Evolutionary conservation across 2,888 invertebrate species (phyloP).

Genomic region (Andrena praecox): DNA sequence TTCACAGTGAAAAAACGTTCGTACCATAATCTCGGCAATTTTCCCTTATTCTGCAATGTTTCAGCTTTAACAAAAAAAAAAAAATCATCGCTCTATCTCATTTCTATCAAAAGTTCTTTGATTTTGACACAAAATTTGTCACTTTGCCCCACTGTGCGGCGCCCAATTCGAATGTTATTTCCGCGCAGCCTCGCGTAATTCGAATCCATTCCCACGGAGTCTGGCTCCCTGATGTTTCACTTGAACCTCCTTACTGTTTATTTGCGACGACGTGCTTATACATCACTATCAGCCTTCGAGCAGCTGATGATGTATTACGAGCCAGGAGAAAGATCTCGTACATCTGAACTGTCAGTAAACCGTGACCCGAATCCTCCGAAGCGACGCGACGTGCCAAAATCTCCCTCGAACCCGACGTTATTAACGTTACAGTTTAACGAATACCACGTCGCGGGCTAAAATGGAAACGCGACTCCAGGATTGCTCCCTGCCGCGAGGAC

Average conservation of each 20-base stretch:
- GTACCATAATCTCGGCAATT: too few relatives aligned
- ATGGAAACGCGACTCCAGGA: too few relatives aligned
- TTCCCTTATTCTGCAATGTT: too few relatives aligned
- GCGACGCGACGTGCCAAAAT: slow-evolving; percentile 3
- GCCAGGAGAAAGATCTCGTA: background rate
- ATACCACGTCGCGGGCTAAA: too few relatives aligned
- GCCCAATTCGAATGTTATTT: slow-evolving; percentile 18
- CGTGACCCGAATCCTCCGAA: slow-evolving; percentile 15
- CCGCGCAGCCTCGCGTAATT: background rate
- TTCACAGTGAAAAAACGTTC: too few relatives aligned
- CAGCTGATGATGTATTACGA: slow-evolving; percentile 25
- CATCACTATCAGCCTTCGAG: slow-evolving; percentile 1
- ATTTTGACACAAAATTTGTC: too few relatives aligned
- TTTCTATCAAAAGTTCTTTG: too few relatives aligned
- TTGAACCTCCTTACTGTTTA: slow-evolving; percentile 8
- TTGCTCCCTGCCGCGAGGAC: too few relatives aligned
- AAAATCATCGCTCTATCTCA: too few relatives aligned
- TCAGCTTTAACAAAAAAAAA: too few relatives aligned
- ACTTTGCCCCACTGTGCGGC: too few relatives aligned
- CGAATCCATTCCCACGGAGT: background rate
- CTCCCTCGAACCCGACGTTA: background rate
- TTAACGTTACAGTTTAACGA: background rate
- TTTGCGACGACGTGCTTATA: slow-evolving; percentile 6
- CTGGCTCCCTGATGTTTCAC: slow-evolving; percentile 2
- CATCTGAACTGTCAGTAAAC: background rate